Evolutionary conservation across 92 coral and sea anemone species (phyloP), one percentile per base, ranked within the genome.

Genomic region (Palythoa caribaeorum): DNA sequence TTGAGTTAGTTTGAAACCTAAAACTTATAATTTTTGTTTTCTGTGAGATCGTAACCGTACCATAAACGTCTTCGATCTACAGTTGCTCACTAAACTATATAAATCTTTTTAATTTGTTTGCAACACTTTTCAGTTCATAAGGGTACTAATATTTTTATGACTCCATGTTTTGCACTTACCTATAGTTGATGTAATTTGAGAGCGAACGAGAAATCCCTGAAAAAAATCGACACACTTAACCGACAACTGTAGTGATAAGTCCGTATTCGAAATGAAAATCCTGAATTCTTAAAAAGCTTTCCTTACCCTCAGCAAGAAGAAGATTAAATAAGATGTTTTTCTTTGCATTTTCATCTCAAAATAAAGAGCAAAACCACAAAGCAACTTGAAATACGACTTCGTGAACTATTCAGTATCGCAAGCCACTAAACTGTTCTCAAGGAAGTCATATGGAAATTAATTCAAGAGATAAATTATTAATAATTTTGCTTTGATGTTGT

Each of bases 401-500:
- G 63, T 60, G 21, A 48, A 47, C 16, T 38, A 62, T 20, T 47
- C 59, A 16, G 47, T 81, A 51, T 68, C 57, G 21, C 54, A 38
- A 59, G 57, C 15, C 52, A 62, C 39, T 36, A 68, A 59, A 69
- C 53, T 55, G 48, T 81, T 74, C 55, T 16, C 28, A 59, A 71
- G 53, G 79, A 69, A 19, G 28, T 63, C 66, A 77, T 87, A 91
- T 91, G 93, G 83, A 75, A 91, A 91, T 91, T 59, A 40, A 60
- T 76, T 73, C 50, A 54, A 28, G 60, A 35, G 38, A 73, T 91
- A 91, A 87, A 91, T 91, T 52, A 87, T 91, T 91, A 83, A 91
- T 76, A 20, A 52, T 81, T 81, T 66, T 21, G 13, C 86, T 66
- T 71, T 50, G 66, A 15, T 81, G 57, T 81, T 52, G 76, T 81